Percentiles rank a stretch among this genome's conserved stretches.
phyloP scores from a whole-genome alignment of 2,797 vertebrate species.

The Lepilemur ruficaudatus region DNA sequence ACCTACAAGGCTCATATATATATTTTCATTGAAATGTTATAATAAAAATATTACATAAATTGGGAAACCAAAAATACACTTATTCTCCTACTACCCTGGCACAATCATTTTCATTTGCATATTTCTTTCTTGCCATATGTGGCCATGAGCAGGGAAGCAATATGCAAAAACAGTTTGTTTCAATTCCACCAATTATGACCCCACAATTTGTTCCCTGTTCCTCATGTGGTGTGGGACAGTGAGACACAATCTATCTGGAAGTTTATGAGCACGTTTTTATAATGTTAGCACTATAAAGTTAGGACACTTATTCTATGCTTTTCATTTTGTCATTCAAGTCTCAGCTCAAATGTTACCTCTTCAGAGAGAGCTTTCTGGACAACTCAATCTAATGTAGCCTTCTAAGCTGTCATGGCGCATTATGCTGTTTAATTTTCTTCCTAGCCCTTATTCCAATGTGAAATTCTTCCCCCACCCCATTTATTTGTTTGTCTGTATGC shows the following conservation, averaged over 20 bases:
- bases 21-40: background rate
- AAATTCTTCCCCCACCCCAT: background rate
- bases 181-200: background rate
- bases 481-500: background rate
- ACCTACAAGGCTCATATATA: background rate
- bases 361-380: background rate
- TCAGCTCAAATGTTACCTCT: conserved; percentile 17
- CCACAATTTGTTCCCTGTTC: background rate
- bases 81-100: background rate
- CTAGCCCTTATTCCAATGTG: background rate
- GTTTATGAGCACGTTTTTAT: background rate
- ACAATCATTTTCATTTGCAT: background rate
- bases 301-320: background rate
- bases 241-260: background rate
- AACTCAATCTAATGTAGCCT: background rate
- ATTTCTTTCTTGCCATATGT: conserved; percentile 27
- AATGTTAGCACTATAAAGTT: background rate
- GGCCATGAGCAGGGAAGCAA: background rate
- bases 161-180: background rate
- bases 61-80: background rate
- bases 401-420: background rate
- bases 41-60: background rate
- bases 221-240: background rate
- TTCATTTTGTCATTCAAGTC: background rate
- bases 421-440: conserved; percentile 23